A percentile compares a stretch with the other conserved stretches of the same genome.
Evolutionary conservation across 2,113 vertebrate species (phyloP).

Genomic region (Paratilapia polleni): DNA sequence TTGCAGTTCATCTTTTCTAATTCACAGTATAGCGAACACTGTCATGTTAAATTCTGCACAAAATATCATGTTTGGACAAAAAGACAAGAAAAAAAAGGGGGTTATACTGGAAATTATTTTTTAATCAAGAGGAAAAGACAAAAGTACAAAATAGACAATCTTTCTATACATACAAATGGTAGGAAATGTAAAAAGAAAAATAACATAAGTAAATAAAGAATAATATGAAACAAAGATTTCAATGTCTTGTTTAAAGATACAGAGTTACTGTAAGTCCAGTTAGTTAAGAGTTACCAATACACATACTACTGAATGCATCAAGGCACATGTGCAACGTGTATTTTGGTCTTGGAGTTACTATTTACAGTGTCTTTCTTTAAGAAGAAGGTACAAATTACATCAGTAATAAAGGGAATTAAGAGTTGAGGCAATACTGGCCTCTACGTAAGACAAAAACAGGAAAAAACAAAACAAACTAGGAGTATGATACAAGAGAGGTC

Average conservation of each 20-base stretch:
- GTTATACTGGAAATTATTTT: constrained; percentile 49
- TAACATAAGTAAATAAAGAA: constrained; percentile 62
- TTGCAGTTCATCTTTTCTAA: not conserved
- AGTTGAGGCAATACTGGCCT: constrained; percentile 63
- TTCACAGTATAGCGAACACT: not conserved
- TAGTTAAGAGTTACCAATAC: constrained; percentile 75
- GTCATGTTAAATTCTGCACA: not conserved
- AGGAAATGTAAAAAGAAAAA: constrained; percentile 65
- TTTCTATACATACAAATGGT: constrained; percentile 78
- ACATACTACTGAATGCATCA: constrained; percentile 71
- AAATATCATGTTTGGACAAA: not conserved
- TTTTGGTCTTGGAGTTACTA: constrained; percentile 77
- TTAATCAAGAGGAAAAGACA: constrained; percentile 74
- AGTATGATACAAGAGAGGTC: constrained; percentile 69
- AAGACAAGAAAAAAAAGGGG: not conserved
- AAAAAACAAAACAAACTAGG: not conserved
- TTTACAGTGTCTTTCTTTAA: constrained; percentile 75
- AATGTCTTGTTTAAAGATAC: constrained; percentile 66
- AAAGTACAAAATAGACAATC: constrained; percentile 79
- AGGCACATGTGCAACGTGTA: constrained; percentile 76
- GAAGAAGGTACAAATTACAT: constrained; percentile 65
- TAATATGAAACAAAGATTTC: constrained; percentile 62
- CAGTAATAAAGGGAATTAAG: constrained; percentile 68
- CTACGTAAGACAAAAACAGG: constrained; percentile 47
- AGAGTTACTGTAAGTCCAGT: constrained; percentile 74